Base-by-base conservation (phyloP, 1,140 invertebrate species). In the Micrasema longulum region DNA sequence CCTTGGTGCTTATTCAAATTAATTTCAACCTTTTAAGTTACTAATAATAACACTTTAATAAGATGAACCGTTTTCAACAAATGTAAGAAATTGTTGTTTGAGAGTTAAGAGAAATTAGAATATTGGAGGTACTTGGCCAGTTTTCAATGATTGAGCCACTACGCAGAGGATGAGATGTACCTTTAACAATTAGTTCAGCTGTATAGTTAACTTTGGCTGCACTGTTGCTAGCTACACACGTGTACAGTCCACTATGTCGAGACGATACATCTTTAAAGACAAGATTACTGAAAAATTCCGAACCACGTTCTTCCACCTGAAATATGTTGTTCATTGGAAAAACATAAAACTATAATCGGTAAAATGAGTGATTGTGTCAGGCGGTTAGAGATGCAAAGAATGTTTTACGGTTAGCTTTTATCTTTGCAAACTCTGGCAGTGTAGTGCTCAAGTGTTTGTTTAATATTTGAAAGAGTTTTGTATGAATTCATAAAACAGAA, bases 141-240 rank as follows among this genome's bases (percentile, higher is more conserved):
- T n/a, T n/a, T n/a, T n/a, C n/a, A n/a, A n/a, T n/a, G n/a, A n/a
- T n/a, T n/a, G n/a, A n/a, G n/a, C n/a, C n/a, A n/a, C n/a, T n/a
- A n/a, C n/a, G n/a, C n/a, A n/a, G n/a, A n/a, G n/a, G n/a, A n/a
- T n/a, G n/a, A n/a, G n/a, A n/a, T n/a, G n/a, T n/a, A 91, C 90
- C 89, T 87, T 90, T 89, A 2, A 93, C 91, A 72, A 89, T 83
- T 9, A 93, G 82, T 69, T 87, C 83, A 0, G 91, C 89, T 0
- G 91, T 91, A 75, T 88, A 90, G 77, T 89, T 91, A 0, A 88
- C 87, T 66, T 86, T 87, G 0, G 90, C 91, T 0, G 90, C 90
- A 18, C 84, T 87, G 77, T 93, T 93, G 60, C 87, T 89, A 0
- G 90, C 90, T n/a, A 90, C 85, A 78, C 92, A 93, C 0, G 91